Percentiles rank a stretch among this genome's conserved stretches.
These are phyloP conservation scores for Cranoglanis bouderius DNA, from an alignment of 2,113 vertebrate species.

Conservation along the genomic window DNA sequence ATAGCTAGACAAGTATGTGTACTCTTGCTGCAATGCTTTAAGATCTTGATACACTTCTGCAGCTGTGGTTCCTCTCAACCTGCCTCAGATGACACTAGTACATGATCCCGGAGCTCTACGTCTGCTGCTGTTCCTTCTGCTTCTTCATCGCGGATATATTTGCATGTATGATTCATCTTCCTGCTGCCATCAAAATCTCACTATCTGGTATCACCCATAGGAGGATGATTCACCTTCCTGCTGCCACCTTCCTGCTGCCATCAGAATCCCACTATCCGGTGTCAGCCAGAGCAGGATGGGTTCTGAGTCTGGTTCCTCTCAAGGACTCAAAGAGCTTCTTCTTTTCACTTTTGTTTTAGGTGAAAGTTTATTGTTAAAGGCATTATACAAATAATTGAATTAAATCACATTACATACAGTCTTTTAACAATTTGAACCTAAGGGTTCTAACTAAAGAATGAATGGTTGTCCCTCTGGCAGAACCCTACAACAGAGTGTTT, in stretches of 20 bases:
- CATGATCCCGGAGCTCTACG: background rate
- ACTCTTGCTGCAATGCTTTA: background rate
- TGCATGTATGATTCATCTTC: slow-evolving; percentile 15
- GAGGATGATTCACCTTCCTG: slow-evolving; percentile 20
- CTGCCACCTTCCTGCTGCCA: slow-evolving; percentile 10
- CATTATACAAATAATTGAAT: background rate
- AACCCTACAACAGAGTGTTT: background rate
- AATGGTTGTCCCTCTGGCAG: background rate
- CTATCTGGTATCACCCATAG: slow-evolving; percentile 1
- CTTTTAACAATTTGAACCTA: background rate
- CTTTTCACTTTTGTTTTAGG: background rate
- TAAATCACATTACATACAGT: background rate
- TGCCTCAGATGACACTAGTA: background rate
- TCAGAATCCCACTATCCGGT: background rate
- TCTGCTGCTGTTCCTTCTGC: background rate
- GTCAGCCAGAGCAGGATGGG: slow-evolving; percentile 1
- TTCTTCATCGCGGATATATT: slow-evolving; percentile 6
- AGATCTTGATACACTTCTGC: background rate
- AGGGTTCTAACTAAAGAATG: background rate
- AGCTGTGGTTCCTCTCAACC: background rate
- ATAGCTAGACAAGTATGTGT: background rate
- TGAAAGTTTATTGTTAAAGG: background rate
- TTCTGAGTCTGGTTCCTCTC: background rate
- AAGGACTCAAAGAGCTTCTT: background rate
- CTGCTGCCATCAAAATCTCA: slow-evolving; percentile 14